phyloP scores from a whole-genome alignment of 2,797 vertebrate species.

The Myiotriccus ornatus region DNA sequence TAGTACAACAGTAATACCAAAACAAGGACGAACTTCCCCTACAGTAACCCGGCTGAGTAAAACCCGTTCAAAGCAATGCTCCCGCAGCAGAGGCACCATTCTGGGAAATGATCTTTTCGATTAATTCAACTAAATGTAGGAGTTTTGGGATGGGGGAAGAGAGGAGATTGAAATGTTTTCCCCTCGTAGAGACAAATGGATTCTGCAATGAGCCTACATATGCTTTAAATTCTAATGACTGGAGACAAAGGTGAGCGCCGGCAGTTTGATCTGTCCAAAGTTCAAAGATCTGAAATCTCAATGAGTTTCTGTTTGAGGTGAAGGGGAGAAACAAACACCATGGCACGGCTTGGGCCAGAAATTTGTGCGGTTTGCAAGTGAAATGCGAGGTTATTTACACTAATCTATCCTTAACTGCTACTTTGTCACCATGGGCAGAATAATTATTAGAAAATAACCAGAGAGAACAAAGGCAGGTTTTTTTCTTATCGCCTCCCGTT shows the following conservation, averaged over 20 bases:
- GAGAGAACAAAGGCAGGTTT: constrained; percentile 51
- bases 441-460: constrained; percentile 61
- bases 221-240: constrained; percentile 6
- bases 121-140: neutral
- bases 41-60: neutral
- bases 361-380: constrained; percentile 17
- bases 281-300: constrained; percentile 73
- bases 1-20: neutral
- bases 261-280: constrained; percentile 74
- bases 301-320: constrained; percentile 59
- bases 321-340: constrained; percentile 58
- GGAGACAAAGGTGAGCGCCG: constrained; percentile 58
- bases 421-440: constrained; percentile 48
- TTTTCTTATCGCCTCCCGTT: neutral
- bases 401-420: constrained; percentile 58
- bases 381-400: constrained; percentile 41
- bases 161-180: neutral
- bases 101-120: neutral
- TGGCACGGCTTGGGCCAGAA: constrained; percentile 6
- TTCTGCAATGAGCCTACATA: neutral
- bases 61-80: neutral
- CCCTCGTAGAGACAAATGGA: neutral
- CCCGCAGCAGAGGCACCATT: neutral
- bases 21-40: neutral
- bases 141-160: neutral